Conservation (phyloP, 2,797 vertebrate genomes). For the Holocentrus rufus region DNA sequence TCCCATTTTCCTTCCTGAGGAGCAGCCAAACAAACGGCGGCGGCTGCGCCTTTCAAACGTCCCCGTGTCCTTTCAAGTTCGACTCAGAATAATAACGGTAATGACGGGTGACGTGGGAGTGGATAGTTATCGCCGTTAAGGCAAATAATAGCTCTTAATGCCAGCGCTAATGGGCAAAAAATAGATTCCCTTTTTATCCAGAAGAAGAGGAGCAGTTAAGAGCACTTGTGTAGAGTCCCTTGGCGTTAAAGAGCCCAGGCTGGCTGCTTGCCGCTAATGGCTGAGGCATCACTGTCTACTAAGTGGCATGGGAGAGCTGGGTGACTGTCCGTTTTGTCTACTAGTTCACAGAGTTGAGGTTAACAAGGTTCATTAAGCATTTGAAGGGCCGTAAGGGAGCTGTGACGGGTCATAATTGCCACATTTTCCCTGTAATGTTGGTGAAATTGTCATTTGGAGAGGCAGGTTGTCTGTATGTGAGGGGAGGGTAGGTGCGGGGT, state of each 20-base stretch:
- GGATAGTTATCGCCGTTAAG: conserved; percentile 67
- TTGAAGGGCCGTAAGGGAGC: conserved; percentile 36
- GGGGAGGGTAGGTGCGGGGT: neutral
- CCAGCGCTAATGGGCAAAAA: conserved; percentile 79
- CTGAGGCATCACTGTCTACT: conserved; percentile 33
- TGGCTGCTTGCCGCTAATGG: conserved; percentile 54
- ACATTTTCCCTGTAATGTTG: conserved; percentile 10
- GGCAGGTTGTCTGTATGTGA: neutral
- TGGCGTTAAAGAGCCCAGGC: conserved; percentile 37
- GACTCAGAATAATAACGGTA: conserved; percentile 75
- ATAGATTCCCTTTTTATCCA: conserved; percentile 68
- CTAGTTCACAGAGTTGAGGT: conserved; percentile 24
- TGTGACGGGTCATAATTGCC: conserved; percentile 24
- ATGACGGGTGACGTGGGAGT: conserved; percentile 71
- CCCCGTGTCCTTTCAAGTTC: conserved; percentile 75
- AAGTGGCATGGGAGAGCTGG: conserved; percentile 29
- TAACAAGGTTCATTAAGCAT: conserved; percentile 47
- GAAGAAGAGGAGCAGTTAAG: conserved; percentile 70
- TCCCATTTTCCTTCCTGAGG: conserved; percentile 35
- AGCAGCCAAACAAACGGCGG: conserved; percentile 60
- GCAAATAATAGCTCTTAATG: conserved; percentile 81
- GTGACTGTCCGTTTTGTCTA: conserved; percentile 24
- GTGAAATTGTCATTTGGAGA: conserved; percentile 12
- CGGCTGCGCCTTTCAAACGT: conserved; percentile 59
- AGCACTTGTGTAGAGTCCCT: conserved; percentile 66